phyloP scores from a whole-genome alignment of 2,113 vertebrate genomes.

The Pristiophorus japonicus region DNA sequence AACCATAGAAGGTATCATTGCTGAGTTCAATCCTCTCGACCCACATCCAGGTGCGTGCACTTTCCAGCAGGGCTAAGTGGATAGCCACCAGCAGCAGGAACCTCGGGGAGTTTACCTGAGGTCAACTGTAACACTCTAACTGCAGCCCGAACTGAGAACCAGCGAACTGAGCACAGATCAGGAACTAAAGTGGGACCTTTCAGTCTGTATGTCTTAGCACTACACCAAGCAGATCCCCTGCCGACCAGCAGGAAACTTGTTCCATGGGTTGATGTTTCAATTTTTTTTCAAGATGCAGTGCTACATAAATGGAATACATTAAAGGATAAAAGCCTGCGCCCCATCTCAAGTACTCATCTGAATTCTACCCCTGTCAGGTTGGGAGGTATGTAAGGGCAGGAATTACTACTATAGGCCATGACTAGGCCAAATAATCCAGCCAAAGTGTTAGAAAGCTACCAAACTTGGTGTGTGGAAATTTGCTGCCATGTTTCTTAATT shows the following conservation, averaged over 20 bases:
- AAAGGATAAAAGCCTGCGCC: neutral
- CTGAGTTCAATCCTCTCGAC: neutral
- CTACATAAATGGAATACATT: neutral
- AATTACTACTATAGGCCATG: neutral
- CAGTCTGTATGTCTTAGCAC: neutral
- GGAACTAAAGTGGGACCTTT: neutral
- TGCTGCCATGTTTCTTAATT: neutral
- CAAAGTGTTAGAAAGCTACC: neutral
- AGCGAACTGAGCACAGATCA: neutral
- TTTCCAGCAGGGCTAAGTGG: neutral
- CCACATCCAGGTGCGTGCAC: neutral
- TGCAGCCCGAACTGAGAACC: neutral
- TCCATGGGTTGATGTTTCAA: neutral
- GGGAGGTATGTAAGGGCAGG: neutral
- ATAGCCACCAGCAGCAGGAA: neutral
- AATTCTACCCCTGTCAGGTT: neutral
- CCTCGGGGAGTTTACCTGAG: neutral
- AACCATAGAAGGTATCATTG: neutral
- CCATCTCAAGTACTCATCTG: neutral
- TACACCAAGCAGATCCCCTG: neutral
- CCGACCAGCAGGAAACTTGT: neutral
- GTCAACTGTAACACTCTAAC: neutral
- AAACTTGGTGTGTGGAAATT: neutral
- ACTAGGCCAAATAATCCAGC: neutral
- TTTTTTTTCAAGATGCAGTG: neutral